Percentiles rank a stretch among this genome's conserved stretches.
Conservation (phyloP, 1,140 invertebrate genomes). For the Bombus breviceps region DNA sequence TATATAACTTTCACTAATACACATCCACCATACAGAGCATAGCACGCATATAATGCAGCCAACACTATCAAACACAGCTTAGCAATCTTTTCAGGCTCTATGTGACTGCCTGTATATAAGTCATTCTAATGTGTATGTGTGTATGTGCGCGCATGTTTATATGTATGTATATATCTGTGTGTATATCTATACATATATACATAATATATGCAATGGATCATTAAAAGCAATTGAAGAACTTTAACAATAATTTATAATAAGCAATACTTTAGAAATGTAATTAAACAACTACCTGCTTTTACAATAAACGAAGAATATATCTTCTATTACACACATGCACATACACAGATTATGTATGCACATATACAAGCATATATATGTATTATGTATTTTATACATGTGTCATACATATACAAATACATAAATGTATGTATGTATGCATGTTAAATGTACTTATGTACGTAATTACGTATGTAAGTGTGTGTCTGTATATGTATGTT, state of each 20-base stretch:
- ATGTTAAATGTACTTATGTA: background rate
- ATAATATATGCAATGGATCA: conserved; percentile 40
- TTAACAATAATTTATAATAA: conserved; percentile 53
- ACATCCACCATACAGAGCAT: conserved; percentile 53
- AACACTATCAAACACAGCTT: conserved; percentile 71
- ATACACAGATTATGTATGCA: conserved; percentile 36
- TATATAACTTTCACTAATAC: conserved; percentile 51
- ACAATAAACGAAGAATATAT: conserved; percentile 20
- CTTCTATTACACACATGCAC: conserved; percentile 26
- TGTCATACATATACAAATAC: background rate
- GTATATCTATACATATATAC: conserved; percentile 43
- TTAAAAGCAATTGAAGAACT: conserved; percentile 42
- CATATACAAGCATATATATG: conserved; percentile 19
- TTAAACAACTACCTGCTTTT: conserved; percentile 47
- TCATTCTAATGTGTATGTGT: conserved; percentile 58
- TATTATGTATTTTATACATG: conserved; percentile 6
- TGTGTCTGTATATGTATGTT: too few species aligned
- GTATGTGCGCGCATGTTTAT: conserved; percentile 46
- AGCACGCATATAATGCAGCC: conserved; percentile 68
- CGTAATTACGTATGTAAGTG: conserved; percentile 18
- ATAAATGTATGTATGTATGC: background rate
- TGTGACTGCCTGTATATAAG: conserved; percentile 43
- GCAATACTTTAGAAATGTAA: conserved; percentile 52
- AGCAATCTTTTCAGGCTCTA: conserved; percentile 59
- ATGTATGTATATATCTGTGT: conserved; percentile 38